Evolutionary conservation across 2,888 invertebrate species (phyloP).

Genomic region (Nomada fucata): DNA sequence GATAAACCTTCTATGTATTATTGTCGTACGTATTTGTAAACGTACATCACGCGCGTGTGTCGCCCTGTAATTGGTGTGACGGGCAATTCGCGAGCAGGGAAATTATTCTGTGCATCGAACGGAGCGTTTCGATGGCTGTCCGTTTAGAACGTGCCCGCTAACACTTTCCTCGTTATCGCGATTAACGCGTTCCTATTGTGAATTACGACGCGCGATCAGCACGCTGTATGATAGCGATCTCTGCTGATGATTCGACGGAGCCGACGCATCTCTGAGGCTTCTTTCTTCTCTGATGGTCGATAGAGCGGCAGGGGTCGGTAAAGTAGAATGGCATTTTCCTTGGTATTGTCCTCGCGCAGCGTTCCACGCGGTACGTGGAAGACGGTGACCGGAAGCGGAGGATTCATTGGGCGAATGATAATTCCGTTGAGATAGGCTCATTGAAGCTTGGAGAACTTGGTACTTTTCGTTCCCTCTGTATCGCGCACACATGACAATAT

Average conservation of each 20-base stretch:
- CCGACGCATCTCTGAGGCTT: neutral
- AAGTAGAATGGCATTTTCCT: constrained; percentile 6
- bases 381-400: too few relatives aligned
- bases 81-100: neutral
- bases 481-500: too few relatives aligned
- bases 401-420: neutral
- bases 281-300: constrained; percentile 13
- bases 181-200: constrained; percentile 35
- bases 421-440: neutral
- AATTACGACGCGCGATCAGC: neutral
- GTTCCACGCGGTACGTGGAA: too few relatives aligned
- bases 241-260: constrained; percentile 34
- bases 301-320: constrained; percentile 42
- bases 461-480: too few relatives aligned
- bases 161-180: constrained; percentile 39
- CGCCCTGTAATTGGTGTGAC: too few relatives aligned
- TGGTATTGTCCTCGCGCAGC: too few relatives aligned
- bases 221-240: constrained; percentile 42
- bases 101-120: neutral
- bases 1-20: neutral
- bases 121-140: neutral
- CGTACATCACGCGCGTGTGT: neutral
- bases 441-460: neutral
- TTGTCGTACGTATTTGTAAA: neutral
- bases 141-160: constrained; percentile 9